A percentile compares a stretch with the other conserved stretches of the same genome.
phyloP scores from a whole-genome alignment of 2,113 vertebrate genomes.

The Larimichthys polyactis region DNA sequence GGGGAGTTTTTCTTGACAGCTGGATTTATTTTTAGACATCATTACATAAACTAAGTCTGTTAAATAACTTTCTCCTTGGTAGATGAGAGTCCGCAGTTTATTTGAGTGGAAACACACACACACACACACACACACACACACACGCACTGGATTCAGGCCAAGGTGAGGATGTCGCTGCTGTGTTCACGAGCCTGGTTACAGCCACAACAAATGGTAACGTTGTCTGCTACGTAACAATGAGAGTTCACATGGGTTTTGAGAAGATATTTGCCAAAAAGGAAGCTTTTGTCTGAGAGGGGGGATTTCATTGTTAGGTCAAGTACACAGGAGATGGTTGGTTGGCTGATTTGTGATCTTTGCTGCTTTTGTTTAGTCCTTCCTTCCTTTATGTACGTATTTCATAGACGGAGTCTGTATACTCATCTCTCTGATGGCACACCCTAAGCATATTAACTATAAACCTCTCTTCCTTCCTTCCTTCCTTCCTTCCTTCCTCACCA shows the following conservation, averaged over 20 bases:
- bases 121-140: neutral
- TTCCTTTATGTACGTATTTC: slow-evolving; percentile 42
- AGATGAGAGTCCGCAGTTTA: slow-evolving; percentile 13
- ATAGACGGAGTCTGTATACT: slow-evolving; percentile 3
- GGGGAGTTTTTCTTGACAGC: slow-evolving; percentile 15
- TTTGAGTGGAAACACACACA: slow-evolving; percentile 38
- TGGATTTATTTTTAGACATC: slow-evolving; percentile 48
- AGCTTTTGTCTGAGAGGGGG: slow-evolving; percentile 36
- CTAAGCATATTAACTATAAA: neutral
- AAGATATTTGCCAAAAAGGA: slow-evolving; percentile 34
- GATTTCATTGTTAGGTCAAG: slow-evolving; percentile 48
- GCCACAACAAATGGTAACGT: slow-evolving; percentile 17
- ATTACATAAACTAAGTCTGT: slow-evolving; percentile 48
- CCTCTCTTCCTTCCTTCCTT: slow-evolving; percentile 67
- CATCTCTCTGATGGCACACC: neutral
- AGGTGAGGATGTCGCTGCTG: slow-evolving; percentile 35
- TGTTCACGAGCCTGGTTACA: slow-evolving; percentile 30
- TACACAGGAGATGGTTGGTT: slow-evolving; percentile 37
- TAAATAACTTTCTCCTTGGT: slow-evolving; percentile 43
- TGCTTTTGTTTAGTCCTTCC: slow-evolving; percentile 54
- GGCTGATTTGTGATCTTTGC: slow-evolving; percentile 17
- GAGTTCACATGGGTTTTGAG: slow-evolving; percentile 1
- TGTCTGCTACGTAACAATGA: slow-evolving; percentile 55
- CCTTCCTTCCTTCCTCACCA: slow-evolving; percentile 82
- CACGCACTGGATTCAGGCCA: slow-evolving; percentile 23